These are phyloP conservation scores for Apogon talboti DNA, from an alignment of 2,797 vertebrate species.

Conservation along the genomic window DNA sequence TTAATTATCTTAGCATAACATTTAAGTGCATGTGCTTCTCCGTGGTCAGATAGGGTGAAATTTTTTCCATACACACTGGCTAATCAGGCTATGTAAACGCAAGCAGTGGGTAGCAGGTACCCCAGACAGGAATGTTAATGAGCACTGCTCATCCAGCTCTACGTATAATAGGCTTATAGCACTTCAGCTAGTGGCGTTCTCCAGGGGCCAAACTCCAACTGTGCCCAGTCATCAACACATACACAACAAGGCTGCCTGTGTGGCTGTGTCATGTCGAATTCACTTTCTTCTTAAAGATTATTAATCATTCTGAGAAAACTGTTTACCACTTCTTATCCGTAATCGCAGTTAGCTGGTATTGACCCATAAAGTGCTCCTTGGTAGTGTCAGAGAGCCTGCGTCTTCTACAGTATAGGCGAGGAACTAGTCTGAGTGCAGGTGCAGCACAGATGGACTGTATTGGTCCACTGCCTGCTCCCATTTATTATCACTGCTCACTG, in stretches of 20 bases:
- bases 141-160: constrained; percentile 71
- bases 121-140: constrained; percentile 82
- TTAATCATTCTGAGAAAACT: constrained; percentile 14
- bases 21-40: constrained; percentile 27
- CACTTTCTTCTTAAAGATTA: constrained; percentile 17
- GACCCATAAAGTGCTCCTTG: background rate
- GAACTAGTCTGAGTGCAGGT: constrained; percentile 51
- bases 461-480: constrained; percentile 52
- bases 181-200: constrained; percentile 51
- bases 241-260: constrained; percentile 53
- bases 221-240: constrained; percentile 53
- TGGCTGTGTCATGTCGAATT: constrained; percentile 45
- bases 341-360: background rate
- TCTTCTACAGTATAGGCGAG: constrained; percentile 17
- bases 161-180: constrained; percentile 77
- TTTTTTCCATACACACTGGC: constrained; percentile 36
- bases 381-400: constrained; percentile 10
- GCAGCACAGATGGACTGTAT: constrained; percentile 62
- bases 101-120: constrained; percentile 69
- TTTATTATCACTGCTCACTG: constrained; percentile 60
- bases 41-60: constrained; percentile 25
- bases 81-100: constrained; percentile 72
- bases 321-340: constrained; percentile 7
- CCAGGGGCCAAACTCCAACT: constrained; percentile 51
- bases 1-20: constrained; percentile 29